Evolutionary conservation across 2,113 vertebrate species (phyloP), one percentile per base, ranked within the genome.

Genomic region (Meleagris gallopavo): DNA sequence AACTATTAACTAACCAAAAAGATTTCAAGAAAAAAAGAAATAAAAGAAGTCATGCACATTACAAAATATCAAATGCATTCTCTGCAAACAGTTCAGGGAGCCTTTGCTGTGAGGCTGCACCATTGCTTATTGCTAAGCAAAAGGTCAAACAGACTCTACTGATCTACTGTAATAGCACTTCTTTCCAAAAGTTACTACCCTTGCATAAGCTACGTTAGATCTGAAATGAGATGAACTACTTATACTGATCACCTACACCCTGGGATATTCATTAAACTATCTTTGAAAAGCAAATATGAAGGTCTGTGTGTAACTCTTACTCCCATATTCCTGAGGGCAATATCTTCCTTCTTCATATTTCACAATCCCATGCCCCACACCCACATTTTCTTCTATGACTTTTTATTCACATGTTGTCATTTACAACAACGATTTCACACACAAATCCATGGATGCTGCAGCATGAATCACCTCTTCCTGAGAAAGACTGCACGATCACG

Each of bases 1-100:
- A 94, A 88, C 69, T 89, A 88, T 67, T 80, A 87, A 61, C n/a
- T 83, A 94, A 88, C 55, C 54, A 73, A 89, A 45, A 65, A 45
- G 7, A 83, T 55, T 58, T n/a, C 4, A 48, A 83, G 34, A 6
- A 38, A n/a, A 38, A 6, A 45, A 57, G 8, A 75, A 36, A 54
- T 54, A 20, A 58, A 30, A 41, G 1, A 9, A 67, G 43, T 45
- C 32, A 41, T 1, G 2, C 32, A 46, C 17, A 58, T 27, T 36
- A 76, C 2, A 1, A 52, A 84, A 58, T 62, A 88, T 45, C 43
- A 86, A 87, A 48, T 15, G 27, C 3, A 60, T 30, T 50, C 34
- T 70, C 45, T 83, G 64, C 62, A 73, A 84, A 73, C 9, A 73
- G 64, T 27, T 61, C 38, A 54, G 36, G 48, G 48, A 75, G 48